These are phyloP conservation scores for Carlito syrichta DNA, from an alignment of 2,113 vertebrate species.

Conservation along the genomic window DNA sequence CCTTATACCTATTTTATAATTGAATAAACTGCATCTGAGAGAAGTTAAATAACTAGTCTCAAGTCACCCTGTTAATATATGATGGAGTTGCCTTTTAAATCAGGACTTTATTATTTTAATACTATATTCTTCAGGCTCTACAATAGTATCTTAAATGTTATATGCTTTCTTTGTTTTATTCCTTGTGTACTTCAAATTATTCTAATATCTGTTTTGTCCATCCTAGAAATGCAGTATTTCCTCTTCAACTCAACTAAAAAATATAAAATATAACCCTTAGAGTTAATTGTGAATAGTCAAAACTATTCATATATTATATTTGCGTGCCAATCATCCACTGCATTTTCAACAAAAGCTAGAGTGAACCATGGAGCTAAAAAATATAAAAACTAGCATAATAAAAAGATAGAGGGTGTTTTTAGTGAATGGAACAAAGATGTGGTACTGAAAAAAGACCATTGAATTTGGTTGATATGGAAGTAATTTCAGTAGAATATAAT, in stretches of 20 bases:
- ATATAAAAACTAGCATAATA: not conserved
- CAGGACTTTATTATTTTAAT: not conserved
- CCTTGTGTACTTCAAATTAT: not conserved
- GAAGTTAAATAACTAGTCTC: not conserved
- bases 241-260: not conserved
- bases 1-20: not conserved
- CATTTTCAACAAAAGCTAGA: not conserved
- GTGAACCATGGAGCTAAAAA: not conserved
- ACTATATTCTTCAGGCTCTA: not conserved
- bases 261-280: too few relatives aligned
- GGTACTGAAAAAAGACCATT: slow-evolving; percentile 18
- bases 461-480: not conserved
- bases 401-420: too few relatives aligned
- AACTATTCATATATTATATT: not conserved
- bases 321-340: not conserved
- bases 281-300: not conserved
- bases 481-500: not conserved
- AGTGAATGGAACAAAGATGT: too few relatives aligned
- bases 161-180: not conserved
- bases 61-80: not conserved
- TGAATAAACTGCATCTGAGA: not conserved
- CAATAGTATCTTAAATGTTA: not conserved
- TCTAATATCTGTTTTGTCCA: not conserved
- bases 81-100: not conserved
- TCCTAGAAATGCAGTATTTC: not conserved